These are phyloP conservation scores for Copsychus sechellarum DNA, from an alignment of 2,113 vertebrate genomes.

Conservation along the genomic window DNA sequence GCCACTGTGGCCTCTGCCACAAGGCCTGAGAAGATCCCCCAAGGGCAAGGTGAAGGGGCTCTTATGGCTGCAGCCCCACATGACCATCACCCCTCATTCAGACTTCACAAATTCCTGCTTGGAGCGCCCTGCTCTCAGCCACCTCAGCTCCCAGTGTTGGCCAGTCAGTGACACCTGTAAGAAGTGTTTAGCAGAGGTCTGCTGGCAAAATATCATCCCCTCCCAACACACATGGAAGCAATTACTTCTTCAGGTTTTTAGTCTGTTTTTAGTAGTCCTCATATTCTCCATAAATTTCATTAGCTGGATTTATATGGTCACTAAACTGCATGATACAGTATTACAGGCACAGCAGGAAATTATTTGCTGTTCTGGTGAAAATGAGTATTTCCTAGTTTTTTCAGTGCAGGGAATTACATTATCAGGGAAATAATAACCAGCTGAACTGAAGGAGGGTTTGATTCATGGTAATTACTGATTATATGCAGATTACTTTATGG, in stretches of 20 bases:
- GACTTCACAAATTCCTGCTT: not conserved
- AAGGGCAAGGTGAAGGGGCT: rapidly evolving
- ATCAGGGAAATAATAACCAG: slow-evolving; percentile 45
- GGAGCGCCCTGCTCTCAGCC: not conserved
- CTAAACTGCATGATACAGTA: slow-evolving; percentile 35
- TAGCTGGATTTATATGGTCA: slow-evolving; percentile 59
- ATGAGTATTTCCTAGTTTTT: slow-evolving; percentile 37
- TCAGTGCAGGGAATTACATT: slow-evolving; percentile 1
- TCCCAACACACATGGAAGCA: not conserved
- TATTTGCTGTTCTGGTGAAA: slow-evolving; percentile 59
- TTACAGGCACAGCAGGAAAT: slow-evolving; percentile 55
- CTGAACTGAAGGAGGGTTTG: slow-evolving; percentile 43
- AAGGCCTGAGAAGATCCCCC: not conserved
- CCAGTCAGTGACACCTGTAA: not conserved
- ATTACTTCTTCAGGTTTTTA: not conserved
- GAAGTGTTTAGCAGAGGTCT: not conserved
- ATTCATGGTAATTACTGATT: slow-evolving; percentile 58
- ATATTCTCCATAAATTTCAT: slow-evolving; percentile 37
- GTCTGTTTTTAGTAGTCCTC: not conserved
- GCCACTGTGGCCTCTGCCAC: rapidly evolving
- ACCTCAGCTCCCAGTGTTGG: rapidly evolving
- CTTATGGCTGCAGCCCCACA: rapidly evolving
- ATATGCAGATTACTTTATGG: slow-evolving; percentile 52
- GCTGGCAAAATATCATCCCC: not conserved
- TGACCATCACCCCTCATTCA: rapidly evolving